Evolutionary conservation across 2,888 invertebrate species (phyloP), one percentile per base, ranked within the genome.

Genomic region (Polylopha cassiicola): DNA sequence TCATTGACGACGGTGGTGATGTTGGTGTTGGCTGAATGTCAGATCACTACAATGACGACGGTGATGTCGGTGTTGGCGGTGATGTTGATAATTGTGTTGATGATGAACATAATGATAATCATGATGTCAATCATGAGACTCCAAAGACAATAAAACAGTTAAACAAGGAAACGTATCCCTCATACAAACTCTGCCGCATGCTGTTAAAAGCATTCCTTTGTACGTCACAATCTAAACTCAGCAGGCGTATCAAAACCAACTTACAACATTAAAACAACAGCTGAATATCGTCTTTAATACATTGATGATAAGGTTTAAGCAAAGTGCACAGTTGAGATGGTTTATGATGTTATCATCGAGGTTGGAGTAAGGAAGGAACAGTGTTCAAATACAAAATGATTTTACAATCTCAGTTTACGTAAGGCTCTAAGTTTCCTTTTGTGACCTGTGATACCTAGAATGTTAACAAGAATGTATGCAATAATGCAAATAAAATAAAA

Each of bases 321-420:
- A 18, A 32, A 17, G 15, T 29, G 34, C 14, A 38, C 11, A 38
- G 4, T 16, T 8, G 10, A 8, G 21, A 36, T 26, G n/a, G 34
- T 39, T 8, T 30, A 30, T 30, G 41, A 41, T 41, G 30, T 36
- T 41, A 41, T 41, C 41, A 41, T 6, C 41, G 41, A 41, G 41
- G 41, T 36, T 41, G 30, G 20, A 14, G 23, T 29, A 34, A 34
- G 41, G 41, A 41, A 41, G 30, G 39, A 36, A 41, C 30, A 34
- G 36, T 41, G 41, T 41, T 41, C 41, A 41, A 36, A 41, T 34
- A 36, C 24, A n/a, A n/a, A n/a, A n/a, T 41, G 34, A 41, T 36
- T 41, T 41, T 41, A 41, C 41, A 41, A 30, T 30, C 23, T n/a
- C n/a, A 34, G 8, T 41, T 41, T 41, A 24, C 34, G 34, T 41